These are phyloP conservation scores for Callyntrura guangdongensis DNA, from an alignment of 2,888 invertebrate genomes.

Conservation along the genomic window DNA sequence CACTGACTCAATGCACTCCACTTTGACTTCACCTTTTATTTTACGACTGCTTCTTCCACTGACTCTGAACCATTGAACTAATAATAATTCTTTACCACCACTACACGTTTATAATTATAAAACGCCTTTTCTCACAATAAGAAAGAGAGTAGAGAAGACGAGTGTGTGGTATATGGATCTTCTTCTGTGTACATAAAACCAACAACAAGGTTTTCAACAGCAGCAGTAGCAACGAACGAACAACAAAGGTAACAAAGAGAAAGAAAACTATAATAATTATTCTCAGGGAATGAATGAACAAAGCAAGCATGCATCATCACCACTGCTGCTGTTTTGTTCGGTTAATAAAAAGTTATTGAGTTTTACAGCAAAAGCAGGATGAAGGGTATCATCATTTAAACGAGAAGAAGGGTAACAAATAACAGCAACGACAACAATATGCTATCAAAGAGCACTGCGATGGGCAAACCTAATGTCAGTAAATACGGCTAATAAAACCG, in stretches of 20 bases:
- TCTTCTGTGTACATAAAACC: not conserved
- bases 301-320: conserved; percentile 58
- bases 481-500: not conserved
- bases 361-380: conserved; percentile 57
- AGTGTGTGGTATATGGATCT: conserved; percentile 17
- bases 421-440: not conserved
- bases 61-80: conserved; percentile 33
- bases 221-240: conserved; percentile 54
- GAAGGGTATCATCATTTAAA: conserved; percentile 53
- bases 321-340: conserved; percentile 12
- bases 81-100: conserved; percentile 53
- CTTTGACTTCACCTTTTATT: conserved; percentile 33
- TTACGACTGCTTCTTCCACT: conserved; percentile 33
- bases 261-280: conserved; percentile 47
- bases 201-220: conserved; percentile 41
- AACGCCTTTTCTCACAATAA: conserved; percentile 72
- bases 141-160: not conserved
- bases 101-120: conserved; percentile 49
- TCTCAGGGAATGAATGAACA: conserved; percentile 64
- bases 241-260: conserved; percentile 51
- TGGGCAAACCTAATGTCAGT: conserved; percentile 42
- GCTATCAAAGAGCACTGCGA: conserved; percentile 43
- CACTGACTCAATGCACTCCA: conserved; percentile 54
- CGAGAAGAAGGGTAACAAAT: conserved; percentile 47
- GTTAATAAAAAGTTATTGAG: conserved; percentile 63